These are phyloP conservation scores for Neosalanx taihuensis DNA, from an alignment of 2,797 vertebrate genomes.

Conservation along the genomic window DNA sequence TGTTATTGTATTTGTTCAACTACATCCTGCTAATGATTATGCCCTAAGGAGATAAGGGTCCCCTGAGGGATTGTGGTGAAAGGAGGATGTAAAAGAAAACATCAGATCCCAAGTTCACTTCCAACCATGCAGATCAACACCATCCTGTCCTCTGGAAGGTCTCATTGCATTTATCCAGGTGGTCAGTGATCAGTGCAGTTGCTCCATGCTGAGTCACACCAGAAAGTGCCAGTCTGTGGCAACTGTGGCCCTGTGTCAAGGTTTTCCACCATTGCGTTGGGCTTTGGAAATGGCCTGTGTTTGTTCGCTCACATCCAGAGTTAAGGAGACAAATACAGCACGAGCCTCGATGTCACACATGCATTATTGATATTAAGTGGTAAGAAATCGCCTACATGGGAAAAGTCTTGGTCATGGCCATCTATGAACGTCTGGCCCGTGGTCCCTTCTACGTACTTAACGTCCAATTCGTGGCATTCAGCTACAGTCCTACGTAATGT, in stretches of 20 bases:
- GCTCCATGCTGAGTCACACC: slow-evolving; percentile 56
- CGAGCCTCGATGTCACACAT: neutral
- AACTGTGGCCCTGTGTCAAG: neutral
- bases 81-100: neutral
- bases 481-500: slow-evolving; percentile 63
- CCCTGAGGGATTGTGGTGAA: too few relatives aligned
- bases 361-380: neutral
- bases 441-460: slow-evolving; percentile 19
- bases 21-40: neutral
- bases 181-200: neutral
- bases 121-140: neutral
- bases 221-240: slow-evolving; percentile 37
- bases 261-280: neutral
- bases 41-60: neutral
- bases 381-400: slow-evolving; percentile 4
- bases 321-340: neutral
- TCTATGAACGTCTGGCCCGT: slow-evolving; percentile 33
- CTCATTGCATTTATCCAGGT: too few relatives aligned
- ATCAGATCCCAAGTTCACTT: neutral
- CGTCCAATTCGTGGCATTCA: slow-evolving; percentile 61
- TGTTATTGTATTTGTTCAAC: neutral
- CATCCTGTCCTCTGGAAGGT: too few relatives aligned
- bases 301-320: neutral
- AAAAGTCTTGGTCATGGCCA: slow-evolving; percentile 25
- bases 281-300: neutral